A percentile compares a stretch with the other conserved stretches of the same genome.
These are phyloP conservation scores for Tapirus indicus DNA, from an alignment of 2,797 vertebrate species.

Conservation along the genomic window DNA sequence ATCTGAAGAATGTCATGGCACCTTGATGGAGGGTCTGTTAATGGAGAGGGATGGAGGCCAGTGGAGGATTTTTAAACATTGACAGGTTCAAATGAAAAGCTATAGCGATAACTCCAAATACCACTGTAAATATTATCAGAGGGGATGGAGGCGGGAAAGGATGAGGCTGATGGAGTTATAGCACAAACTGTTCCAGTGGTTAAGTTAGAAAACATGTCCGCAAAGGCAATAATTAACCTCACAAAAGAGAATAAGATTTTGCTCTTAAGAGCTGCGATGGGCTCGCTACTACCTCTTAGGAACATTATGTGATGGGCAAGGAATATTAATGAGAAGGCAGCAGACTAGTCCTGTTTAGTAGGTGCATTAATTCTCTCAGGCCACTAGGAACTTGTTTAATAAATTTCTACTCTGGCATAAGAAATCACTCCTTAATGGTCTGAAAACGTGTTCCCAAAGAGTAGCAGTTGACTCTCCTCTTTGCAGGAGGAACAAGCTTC, in stretches of 20 bases:
- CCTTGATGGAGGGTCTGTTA: background rate
- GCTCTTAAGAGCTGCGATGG: conserved; percentile 13
- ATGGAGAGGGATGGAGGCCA: background rate
- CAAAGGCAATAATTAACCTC: conserved; percentile 54
- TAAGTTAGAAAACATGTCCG: conserved; percentile 23
- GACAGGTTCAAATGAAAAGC: conserved; percentile 3
- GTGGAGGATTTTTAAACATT: background rate
- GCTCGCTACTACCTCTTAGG: background rate
- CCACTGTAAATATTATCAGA: background rate
- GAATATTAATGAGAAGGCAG: conserved; percentile 4
- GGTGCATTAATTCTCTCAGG: background rate
- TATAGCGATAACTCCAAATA: background rate
- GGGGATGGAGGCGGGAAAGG: background rate
- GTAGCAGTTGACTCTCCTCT: background rate
- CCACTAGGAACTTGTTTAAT: conserved; percentile 48
- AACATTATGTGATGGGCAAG: background rate
- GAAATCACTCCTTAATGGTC: conserved; percentile 14
- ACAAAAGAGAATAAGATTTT: conserved; percentile 38
- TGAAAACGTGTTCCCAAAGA: background rate
- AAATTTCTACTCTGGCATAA: conserved; percentile 20
- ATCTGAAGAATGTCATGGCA: background rate
- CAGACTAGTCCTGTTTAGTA: background rate
- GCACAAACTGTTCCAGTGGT: background rate
- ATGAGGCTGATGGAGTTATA: background rate
- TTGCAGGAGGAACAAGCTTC: background rate